These are phyloP conservation scores for Liparis tanakae DNA, from an alignment of 2,797 vertebrate species.

Conservation along the genomic window DNA sequence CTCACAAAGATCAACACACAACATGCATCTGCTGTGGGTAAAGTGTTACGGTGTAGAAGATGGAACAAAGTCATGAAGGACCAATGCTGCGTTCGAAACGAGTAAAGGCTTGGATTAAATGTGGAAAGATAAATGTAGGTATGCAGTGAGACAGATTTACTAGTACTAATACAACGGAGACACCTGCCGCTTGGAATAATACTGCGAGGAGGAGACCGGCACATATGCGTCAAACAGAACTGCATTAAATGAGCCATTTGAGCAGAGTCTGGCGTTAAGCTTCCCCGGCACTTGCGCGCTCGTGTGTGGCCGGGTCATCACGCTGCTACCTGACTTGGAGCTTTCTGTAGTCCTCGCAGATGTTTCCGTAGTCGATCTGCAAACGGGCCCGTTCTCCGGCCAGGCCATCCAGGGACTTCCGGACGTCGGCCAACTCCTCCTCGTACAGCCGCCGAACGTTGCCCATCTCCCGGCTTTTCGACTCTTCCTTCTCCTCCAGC, in stretches of 20 bases:
- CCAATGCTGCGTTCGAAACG: neutral
- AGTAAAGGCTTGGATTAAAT: neutral
- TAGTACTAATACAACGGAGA: too few species aligned
- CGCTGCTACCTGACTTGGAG: conserved; percentile 80
- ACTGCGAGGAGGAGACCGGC: neutral
- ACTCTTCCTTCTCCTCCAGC: conserved; percentile 79
- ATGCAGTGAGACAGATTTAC: neutral
- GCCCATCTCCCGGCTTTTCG: conserved; percentile 58
- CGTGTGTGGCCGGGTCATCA: accelerated
- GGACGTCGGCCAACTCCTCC: conserved; percentile 80
- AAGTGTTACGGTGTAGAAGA: neutral
- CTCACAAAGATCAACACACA: neutral
- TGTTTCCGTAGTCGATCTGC: conserved; percentile 81
- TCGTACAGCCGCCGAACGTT: conserved; percentile 77
- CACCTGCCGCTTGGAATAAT: neutral
- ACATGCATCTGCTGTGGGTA: neutral
- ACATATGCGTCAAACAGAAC: neutral
- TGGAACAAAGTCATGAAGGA: neutral
- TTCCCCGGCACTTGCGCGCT: neutral
- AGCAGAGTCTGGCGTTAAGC: neutral
- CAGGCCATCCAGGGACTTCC: conserved; percentile 79
- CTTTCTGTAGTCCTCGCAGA: conserved; percentile 80
- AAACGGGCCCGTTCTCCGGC: conserved; percentile 84
- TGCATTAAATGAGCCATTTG: neutral
- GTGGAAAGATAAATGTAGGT: neutral